These are phyloP conservation scores for Otolemur crassicaudatus DNA, from an alignment of 2,797 vertebrate species.

Conservation along the genomic window DNA sequence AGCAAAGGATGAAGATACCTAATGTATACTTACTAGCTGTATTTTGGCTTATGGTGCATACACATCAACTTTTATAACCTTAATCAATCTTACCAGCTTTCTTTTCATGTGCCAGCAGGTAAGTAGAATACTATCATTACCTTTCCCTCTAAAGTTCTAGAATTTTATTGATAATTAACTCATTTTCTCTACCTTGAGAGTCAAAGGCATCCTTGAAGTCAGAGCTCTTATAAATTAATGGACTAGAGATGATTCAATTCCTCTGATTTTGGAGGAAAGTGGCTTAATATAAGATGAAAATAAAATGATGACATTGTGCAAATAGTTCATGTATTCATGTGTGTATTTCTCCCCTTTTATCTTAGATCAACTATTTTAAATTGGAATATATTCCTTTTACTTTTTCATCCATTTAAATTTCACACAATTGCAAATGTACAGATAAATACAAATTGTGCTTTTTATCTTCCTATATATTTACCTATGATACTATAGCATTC, in stretches of 20 bases:
- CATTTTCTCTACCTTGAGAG: background rate
- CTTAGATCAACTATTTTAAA: background rate
- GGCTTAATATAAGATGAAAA: background rate
- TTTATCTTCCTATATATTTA: background rate
- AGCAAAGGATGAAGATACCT: background rate
- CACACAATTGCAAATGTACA: background rate
- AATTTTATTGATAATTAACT: background rate
- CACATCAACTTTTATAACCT: background rate
- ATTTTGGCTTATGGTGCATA: background rate
- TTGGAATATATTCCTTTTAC: background rate
- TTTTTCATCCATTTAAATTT: background rate
- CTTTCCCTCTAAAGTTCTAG: background rate
- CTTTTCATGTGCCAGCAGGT: background rate
- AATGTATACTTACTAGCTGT: background rate
- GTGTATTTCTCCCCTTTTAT: background rate
- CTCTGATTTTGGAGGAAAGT: background rate
- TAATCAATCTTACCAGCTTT: background rate
- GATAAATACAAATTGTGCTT: background rate
- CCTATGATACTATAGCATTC: background rate
- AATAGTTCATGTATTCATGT: background rate
- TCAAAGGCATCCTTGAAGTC: background rate
- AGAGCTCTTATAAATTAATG: background rate
- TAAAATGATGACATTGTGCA: background rate
- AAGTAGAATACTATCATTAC: slow-evolving; percentile 6
- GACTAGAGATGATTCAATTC: background rate